Base-by-base conservation (phyloP, 2,888 invertebrate genomes). In the Cephus spinipes region DNA sequence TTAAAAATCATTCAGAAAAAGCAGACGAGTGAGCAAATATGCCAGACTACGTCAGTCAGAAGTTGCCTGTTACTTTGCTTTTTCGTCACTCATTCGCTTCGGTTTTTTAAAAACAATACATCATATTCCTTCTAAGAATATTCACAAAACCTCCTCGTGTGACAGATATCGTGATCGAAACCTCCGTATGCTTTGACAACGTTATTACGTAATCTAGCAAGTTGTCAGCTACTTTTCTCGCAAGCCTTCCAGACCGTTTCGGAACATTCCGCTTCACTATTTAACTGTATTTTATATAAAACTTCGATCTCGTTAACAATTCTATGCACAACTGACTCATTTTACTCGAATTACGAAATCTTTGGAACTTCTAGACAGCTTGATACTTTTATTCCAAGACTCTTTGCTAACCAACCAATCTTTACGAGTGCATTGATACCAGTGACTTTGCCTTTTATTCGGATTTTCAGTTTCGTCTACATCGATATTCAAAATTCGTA, bases 151-250 rank as follows among this genome's bases (percentile, higher is more conserved):
- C 23, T 23, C 36, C 12, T 73, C 74, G 12, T 68, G 36, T n/a
- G 35, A 40, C 36, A n/a, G 68, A 75, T 35, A 34, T 73, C 31
- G 15, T 12, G n/a, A 12, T 6, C 34, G 4, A 33, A 12, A 55
- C 36, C 73, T 76, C 74, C 85, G 85, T 86, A 86, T 87, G 86
- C 85, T 88, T 89, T 89, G 87, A 89, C 89, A 89, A 86, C 85
- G 85, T 81, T 79, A 83, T 89, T 89, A 88, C 89, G 88, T 89
- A 89, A 89, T 84, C 76, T 80, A 78, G 82, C 80, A 78, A 82
- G 80, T 83, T 80, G 81, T 81, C 82, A 81, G 81, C 73, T 78
- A 79, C 32, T 76, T 40, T 78, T 76, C 71, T 32, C 40, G 55
- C 32, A 40, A 32, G 69, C 35, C 73, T 73, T 32, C 77, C 69